Conservation (phyloP, 2,797 vertebrate species). For the Eleutherodactylus coqui region DNA sequence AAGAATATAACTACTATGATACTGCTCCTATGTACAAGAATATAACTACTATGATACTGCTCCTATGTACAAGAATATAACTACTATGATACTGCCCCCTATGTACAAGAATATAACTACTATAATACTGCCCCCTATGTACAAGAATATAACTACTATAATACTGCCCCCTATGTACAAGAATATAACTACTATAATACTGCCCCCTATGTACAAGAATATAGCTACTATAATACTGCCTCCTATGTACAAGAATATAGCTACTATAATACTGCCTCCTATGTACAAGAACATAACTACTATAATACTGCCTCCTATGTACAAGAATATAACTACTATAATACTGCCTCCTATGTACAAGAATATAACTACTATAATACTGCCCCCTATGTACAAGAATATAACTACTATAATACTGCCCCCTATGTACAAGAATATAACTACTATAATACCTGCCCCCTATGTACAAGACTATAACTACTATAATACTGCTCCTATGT, state of each 20-base stretch:
- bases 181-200: constrained; percentile 19
- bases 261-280: constrained; percentile 14
- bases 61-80: too few species aligned
- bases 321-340: constrained; percentile 3
- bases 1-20: too few species aligned
- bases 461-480: background rate
- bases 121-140: too few species aligned
- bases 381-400: background rate
- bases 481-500: background rate
- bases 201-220: background rate
- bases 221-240: constrained; percentile 11
- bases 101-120: too few species aligned
- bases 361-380: constrained; percentile 19
- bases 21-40: too few species aligned
- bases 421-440: background rate
- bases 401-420: background rate
- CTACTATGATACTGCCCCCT: too few species aligned
- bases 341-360: background rate
- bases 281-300: background rate
- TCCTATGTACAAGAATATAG: background rate
- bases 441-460: background rate
- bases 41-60: too few species aligned
- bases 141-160: too few species aligned
- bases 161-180: background rate
- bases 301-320: constrained; percentile 4